phyloP scores from a whole-genome alignment of 2,797 vertebrate species.

The Cirrhinus mrigala region DNA sequence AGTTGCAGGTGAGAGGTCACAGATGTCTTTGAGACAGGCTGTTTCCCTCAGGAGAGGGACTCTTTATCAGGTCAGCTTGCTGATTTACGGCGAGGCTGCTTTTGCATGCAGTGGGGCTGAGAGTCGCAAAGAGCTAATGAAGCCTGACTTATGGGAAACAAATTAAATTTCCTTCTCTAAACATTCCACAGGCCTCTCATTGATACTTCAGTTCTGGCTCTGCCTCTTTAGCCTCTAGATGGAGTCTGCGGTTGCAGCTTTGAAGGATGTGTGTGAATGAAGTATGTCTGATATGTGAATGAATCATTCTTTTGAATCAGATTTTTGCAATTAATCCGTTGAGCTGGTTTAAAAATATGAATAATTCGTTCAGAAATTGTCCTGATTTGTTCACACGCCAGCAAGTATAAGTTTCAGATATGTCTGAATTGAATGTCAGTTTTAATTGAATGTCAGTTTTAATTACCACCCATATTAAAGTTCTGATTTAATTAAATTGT shows the following conservation, averaged over 20 bases:
- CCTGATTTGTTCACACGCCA: not conserved
- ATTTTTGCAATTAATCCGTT: not conserved
- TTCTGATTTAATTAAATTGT: not conserved
- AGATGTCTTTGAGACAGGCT: conserved; percentile 27
- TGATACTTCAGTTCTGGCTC: conserved; percentile 48
- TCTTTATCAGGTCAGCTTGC: conserved; percentile 46
- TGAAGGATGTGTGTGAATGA: not conserved
- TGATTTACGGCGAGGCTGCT: conserved; percentile 30
- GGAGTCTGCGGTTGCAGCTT: not conserved
- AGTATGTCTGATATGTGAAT: conserved; percentile 31
- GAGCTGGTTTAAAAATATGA: not conserved
- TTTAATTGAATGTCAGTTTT: not conserved
- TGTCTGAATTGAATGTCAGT: not conserved
- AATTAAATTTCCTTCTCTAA: conserved; percentile 50
- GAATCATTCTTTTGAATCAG: not conserved
- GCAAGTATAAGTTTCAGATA: not conserved
- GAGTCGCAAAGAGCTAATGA: conserved; percentile 59
- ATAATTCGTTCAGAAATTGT: too few species aligned
- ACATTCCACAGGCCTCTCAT: conserved; percentile 46
- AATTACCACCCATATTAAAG: not conserved
- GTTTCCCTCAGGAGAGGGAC: not conserved
- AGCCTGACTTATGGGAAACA: conserved; percentile 54
- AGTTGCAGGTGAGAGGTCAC: conserved; percentile 30
- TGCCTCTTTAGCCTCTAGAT: conserved; percentile 18
- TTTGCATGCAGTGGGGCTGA: conserved; percentile 28